These are phyloP conservation scores for Bryconaethiops microstoma DNA, from an alignment of 2,797 vertebrate species.

Conservation along the genomic window DNA sequence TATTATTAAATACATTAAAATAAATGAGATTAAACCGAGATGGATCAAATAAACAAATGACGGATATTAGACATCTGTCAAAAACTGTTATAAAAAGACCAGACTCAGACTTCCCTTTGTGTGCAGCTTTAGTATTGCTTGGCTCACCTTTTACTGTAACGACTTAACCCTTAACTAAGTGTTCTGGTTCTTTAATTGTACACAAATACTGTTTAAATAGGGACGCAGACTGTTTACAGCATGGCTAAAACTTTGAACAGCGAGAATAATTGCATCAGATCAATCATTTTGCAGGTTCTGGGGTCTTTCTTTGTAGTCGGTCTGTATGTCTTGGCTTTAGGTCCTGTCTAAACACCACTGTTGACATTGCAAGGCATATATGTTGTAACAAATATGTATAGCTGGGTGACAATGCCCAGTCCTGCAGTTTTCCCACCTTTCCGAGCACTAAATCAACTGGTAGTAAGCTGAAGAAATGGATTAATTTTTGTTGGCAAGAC, in stretches of 20 bases:
- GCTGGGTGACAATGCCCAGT: slow-evolving; percentile 14
- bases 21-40: neutral
- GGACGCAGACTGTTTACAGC: slow-evolving; percentile 27
- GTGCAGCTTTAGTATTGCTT: neutral
- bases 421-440: slow-evolving; percentile 33
- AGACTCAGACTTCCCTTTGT: neutral
- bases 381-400: slow-evolving; percentile 40
- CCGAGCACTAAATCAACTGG: slow-evolving; percentile 43
- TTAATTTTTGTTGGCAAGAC: slow-evolving; percentile 56
- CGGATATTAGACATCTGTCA: neutral
- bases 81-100: neutral
- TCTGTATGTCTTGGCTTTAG: slow-evolving; percentile 45
- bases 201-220: slow-evolving; percentile 28
- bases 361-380: slow-evolving; percentile 37
- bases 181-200: neutral
- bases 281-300: slow-evolving; percentile 14
- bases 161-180: neutral
- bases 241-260: slow-evolving; percentile 12
- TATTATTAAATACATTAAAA: neutral
- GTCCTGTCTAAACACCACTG: slow-evolving; percentile 40
- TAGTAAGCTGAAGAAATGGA: slow-evolving; percentile 41
- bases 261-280: slow-evolving; percentile 19
- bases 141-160: neutral
- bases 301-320: slow-evolving; percentile 11
- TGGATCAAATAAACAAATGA: neutral